phyloP scores from a whole-genome alignment of 2,888 invertebrate species.

The Amiota mariae region DNA sequence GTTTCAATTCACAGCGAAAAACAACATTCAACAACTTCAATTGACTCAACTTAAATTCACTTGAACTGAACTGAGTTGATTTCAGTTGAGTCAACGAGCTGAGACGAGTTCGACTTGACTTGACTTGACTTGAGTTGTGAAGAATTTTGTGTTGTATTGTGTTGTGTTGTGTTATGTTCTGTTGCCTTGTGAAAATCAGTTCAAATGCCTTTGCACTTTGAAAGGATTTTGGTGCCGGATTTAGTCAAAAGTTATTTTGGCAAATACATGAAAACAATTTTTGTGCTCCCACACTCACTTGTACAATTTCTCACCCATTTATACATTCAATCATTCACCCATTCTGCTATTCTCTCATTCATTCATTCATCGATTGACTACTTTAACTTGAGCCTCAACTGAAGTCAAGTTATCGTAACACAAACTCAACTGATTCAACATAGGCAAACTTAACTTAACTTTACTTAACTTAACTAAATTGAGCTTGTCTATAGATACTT shows the following conservation, averaged over 20 bases:
- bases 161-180: background rate
- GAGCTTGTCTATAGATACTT: background rate
- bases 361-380: constrained; percentile 4
- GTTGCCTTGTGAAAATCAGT: background rate
- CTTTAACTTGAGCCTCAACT: background rate
- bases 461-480: background rate
- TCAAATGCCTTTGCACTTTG: constrained; percentile 22
- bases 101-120: background rate
- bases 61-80: constrained; percentile 7
- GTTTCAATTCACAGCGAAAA: constrained; percentile 9
- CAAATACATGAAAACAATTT: constrained; percentile 22
- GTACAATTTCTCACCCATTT: too few relatives aligned
- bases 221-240: constrained; percentile 11
- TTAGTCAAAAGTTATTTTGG: background rate
- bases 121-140: background rate
- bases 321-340: background rate
- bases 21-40: background rate
- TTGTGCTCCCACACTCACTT: background rate
- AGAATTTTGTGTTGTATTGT: background rate
- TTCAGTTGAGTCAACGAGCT: background rate
- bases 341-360: background rate
- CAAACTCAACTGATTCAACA: background rate
- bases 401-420: background rate
- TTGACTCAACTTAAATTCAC: background rate
- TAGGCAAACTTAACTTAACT: background rate